phyloP scores from a whole-genome alignment of 2,113 vertebrate species.

The Casuarius casuarius region DNA sequence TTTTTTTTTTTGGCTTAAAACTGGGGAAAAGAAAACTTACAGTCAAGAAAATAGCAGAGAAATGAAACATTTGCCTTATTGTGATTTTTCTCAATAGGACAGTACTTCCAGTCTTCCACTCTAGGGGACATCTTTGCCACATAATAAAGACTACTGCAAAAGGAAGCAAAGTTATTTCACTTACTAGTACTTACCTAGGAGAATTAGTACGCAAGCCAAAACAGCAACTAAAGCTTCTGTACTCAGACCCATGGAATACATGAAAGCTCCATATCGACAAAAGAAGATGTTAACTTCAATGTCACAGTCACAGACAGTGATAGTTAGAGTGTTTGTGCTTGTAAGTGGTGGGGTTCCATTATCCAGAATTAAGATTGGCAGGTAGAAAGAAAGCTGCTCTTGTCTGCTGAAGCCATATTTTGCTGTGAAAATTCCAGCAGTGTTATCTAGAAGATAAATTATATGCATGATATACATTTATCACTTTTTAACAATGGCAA shows the following conservation, averaged over 20 bases:
- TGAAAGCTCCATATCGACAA: slow-evolving; percentile 77
- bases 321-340: slow-evolving; percentile 88
- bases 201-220: slow-evolving; percentile 78
- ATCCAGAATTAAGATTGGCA: slow-evolving; percentile 87
- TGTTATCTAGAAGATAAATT: slow-evolving; percentile 86
- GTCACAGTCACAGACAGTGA: slow-evolving; percentile 88
- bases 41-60: not conserved
- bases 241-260: slow-evolving; percentile 82
- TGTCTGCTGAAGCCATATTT: slow-evolving; percentile 83
- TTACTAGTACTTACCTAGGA: slow-evolving; percentile 81
- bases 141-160: not conserved
- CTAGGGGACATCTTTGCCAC: not conserved
- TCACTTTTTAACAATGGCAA: not conserved
- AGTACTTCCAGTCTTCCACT: not conserved
- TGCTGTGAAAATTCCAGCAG: slow-evolving; percentile 85
- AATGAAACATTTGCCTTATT: not conserved
- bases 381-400: slow-evolving; percentile 81
- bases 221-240: slow-evolving; percentile 82
- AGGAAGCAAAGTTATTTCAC: not conserved
- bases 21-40: not conserved
- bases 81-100: not conserved
- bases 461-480: not conserved
- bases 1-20: not conserved
- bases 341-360: slow-evolving; percentile 86
- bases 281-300: slow-evolving; percentile 70